Base-by-base conservation (phyloP, 2,797 vertebrate genomes). In the Parotocinclus haroldoi region DNA sequence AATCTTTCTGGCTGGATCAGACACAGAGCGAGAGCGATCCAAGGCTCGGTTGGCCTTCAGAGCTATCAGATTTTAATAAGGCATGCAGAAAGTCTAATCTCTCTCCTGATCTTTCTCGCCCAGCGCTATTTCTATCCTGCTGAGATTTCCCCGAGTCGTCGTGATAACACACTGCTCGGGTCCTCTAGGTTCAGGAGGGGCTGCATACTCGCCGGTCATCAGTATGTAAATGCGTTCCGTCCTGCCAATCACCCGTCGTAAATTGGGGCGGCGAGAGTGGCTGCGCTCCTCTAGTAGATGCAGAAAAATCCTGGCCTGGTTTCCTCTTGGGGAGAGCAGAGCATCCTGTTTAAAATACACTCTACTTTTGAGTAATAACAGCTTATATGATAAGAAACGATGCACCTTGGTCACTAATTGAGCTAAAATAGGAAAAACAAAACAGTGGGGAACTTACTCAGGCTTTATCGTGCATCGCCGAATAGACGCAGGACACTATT, bases 211-310 rank as follows among this genome's bases (percentile, higher is more conserved):
- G 73, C 71, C 69, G 78, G 82, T 80, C 80, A 81, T 82, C 76
- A 62, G 69, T 84, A 88, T 88, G 84, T 82, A 86, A 88, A 87
- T 84, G 82, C 72, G 69, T 77, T 81, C 77, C 71, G 75, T 83
- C 85, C 84, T 85, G 82, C 89, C 88, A 88, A 76, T 86, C 84
- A 82, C 13, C 12, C 17, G 6, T 18, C 57, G 55, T 58, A 81
- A 87, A 87, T 39, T 87, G 75, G 86, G 79, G 68, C 85, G 78
- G 5, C 27, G 27, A 27, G 27, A 2, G 27, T 27, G 62, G 5
- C 46, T 69, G 62, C 18, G 36, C 42, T 54, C 53, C 46, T 58
- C 60, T 64, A 66, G 76, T 83, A 55, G 54, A 53, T 9, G 14
- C 10, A 44, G 9, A 62, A 63, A 72, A 76, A 59, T 66, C 63